Conservation (phyloP, 2,797 vertebrate species). For the Malacoraja senta region DNA sequence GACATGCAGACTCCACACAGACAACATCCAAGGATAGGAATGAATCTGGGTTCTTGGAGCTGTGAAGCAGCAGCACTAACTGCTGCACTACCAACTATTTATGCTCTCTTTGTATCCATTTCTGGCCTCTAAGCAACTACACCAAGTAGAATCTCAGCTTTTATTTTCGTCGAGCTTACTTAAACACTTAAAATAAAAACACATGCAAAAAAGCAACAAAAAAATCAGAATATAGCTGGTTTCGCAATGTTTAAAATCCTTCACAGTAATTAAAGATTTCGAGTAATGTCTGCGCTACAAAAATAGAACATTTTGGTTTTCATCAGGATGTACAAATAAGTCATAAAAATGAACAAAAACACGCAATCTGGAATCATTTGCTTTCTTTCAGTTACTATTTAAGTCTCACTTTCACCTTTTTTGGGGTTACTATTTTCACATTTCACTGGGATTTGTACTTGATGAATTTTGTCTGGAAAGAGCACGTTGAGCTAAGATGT, state of each 20-base stretch:
- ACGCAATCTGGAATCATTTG: neutral
- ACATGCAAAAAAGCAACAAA: conserved; percentile 1
- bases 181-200: neutral
- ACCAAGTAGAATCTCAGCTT: neutral
- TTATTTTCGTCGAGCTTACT: neutral
- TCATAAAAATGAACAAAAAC: neutral
- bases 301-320: neutral
- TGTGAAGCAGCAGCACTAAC: too few relatives aligned
- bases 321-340: neutral
- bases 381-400: neutral
- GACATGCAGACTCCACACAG: too few relatives aligned
- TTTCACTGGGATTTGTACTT: neutral
- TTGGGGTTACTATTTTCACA: neutral
- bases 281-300: neutral
- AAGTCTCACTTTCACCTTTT: neutral
- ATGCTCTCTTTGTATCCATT: neutral
- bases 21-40: too few relatives aligned
- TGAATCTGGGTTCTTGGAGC: too few relatives aligned
- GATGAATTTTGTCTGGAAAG: neutral
- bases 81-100: neutral
- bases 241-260: neutral
- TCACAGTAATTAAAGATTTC: neutral
- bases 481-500: neutral
- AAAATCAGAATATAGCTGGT: neutral
- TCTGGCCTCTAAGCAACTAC: neutral